Evolutionary conservation across 2,797 vertebrate genomes (phyloP).

Genomic region (Malacoctenus gilli): DNA sequence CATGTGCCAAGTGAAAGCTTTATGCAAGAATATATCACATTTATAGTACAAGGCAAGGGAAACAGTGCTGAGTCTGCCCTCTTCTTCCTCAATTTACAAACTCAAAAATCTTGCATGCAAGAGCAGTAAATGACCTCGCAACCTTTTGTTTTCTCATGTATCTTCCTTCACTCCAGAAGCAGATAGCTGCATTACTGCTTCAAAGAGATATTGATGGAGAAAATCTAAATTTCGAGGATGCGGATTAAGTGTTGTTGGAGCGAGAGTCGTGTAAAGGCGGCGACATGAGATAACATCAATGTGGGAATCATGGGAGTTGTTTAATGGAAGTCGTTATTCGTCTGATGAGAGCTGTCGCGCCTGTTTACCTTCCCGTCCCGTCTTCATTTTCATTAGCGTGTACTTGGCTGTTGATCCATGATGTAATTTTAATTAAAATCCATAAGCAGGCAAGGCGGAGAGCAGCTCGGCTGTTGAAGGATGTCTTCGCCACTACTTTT

Average conservation of each 20-base stretch:
- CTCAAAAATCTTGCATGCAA: too few species aligned
- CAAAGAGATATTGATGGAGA: slow-evolving; percentile 8
- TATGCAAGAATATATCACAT: background rate
- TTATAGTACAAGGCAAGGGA: slow-evolving; percentile 1
- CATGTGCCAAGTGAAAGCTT: slow-evolving; percentile 3
- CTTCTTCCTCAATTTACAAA: too few species aligned
- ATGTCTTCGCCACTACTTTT: slow-evolving; percentile 7
- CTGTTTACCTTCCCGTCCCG: slow-evolving; percentile 49
- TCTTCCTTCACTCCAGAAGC: too few species aligned
- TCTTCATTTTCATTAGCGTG: slow-evolving; percentile 65
- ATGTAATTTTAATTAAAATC: slow-evolving; percentile 80
- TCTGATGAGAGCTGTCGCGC: slow-evolving; percentile 48
- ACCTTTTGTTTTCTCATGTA: too few species aligned
- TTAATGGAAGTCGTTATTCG: slow-evolving; percentile 46
- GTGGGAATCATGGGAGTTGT: slow-evolving; percentile 19
- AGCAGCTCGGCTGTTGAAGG: slow-evolving; percentile 30
- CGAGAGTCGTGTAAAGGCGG: slow-evolving; percentile 1
- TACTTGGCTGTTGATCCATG: slow-evolving; percentile 69
- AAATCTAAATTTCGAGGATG: slow-evolving; percentile 9
- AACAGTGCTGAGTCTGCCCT: too few species aligned
- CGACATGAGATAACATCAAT: slow-evolving; percentile 1
- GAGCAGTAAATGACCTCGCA: too few species aligned
- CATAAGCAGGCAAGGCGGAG: slow-evolving; percentile 53
- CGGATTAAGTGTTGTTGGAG: slow-evolving; percentile 10
- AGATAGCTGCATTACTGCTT: too few species aligned